Evolutionary conservation across 2,113 vertebrate genomes (phyloP), one percentile per base, ranked within the genome.

Genomic region (Tor tambroides): DNA sequence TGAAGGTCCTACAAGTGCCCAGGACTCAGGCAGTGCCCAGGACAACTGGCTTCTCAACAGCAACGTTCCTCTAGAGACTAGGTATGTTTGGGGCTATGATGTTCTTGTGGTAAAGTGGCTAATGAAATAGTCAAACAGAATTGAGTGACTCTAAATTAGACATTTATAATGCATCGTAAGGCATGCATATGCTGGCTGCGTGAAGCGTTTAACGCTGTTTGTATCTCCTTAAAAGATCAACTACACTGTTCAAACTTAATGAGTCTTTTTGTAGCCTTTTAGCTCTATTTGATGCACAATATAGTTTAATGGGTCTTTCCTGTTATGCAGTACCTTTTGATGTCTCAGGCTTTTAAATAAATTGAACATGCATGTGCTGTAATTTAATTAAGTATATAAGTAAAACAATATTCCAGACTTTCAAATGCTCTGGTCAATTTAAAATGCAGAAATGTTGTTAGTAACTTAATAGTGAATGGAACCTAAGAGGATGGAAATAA

Each of bases 11-110:
- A 92, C 93, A 71, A 91, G 95, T 8, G 93, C 94, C 15, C 97
- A 95, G 88, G 97, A 98, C 87, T 95, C 96, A 2, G 91, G 95
- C 38, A 96, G 97, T 63, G 93, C 95, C 81, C 98, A 97, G 93
- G 98, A 99, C 96, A 99, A 98, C 95, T 99, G 98, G 98, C 95
- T 99, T 11, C 97, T 99, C 91, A 99, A 99, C 95, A 99, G 98
- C 91, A 99, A 99, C 96, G 99, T 99, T 90, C 98, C 98, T 0
- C 94, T 99, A 93, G 98, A 99, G 95, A 99, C 98, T 75, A 98
- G 98, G 98, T 99, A 96, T 74, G 14, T 32, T 54, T 15, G 5
- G 56, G 43, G 6, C 6, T 10, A 2, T 76, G 78, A 30, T 41
- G 17, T 80, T 81, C 75, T 43, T 26, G 0, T 26, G 5, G 19